These are phyloP conservation scores for Zaprionus bogoriensis DNA, from an alignment of 2,888 invertebrate species.

Conservation along the genomic window DNA sequence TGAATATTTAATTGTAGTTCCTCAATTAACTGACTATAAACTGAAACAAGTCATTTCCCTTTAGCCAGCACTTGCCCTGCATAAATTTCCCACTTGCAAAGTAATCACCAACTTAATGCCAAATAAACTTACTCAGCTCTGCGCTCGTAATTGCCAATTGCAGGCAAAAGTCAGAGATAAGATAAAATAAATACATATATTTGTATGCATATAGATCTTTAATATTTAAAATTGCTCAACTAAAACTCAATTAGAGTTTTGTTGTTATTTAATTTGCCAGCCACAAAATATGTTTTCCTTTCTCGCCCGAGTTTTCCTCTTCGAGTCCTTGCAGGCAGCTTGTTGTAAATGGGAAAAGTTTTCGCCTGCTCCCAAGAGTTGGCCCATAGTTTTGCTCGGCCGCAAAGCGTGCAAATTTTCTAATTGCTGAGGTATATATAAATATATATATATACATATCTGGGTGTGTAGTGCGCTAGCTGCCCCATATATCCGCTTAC, in stretches of 20 bases:
- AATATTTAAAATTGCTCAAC: constrained; percentile 45
- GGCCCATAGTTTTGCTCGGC: constrained; percentile 38
- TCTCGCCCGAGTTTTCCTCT: constrained; percentile 3
- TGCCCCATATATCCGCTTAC: not conserved
- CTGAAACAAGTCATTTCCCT: not conserved
- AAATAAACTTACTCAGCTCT: not conserved
- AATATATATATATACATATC: not conserved
- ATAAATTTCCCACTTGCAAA: not conserved
- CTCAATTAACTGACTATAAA: not conserved
- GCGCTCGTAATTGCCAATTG: not conserved
- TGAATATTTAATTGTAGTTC: not conserved
- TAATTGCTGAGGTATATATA: constrained; percentile 29
- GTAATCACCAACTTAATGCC: not conserved
- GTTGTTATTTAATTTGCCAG: constrained; percentile 64
- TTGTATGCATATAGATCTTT: not conserved
- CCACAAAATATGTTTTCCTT: constrained; percentile 34
- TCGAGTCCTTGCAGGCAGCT: constrained; percentile 18
- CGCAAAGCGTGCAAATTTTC: constrained; percentile 36
- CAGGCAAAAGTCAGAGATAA: not conserved
- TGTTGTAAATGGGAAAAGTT: constrained; percentile 65
- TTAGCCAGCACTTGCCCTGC: not conserved
- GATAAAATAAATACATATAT: not conserved
- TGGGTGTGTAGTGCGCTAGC: too few species aligned
- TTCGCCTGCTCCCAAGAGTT: constrained; percentile 35
- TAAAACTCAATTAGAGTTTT: constrained; percentile 67